Conservation (phyloP, 2,797 vertebrate genomes). For the Micrastur ruficollis region DNA sequence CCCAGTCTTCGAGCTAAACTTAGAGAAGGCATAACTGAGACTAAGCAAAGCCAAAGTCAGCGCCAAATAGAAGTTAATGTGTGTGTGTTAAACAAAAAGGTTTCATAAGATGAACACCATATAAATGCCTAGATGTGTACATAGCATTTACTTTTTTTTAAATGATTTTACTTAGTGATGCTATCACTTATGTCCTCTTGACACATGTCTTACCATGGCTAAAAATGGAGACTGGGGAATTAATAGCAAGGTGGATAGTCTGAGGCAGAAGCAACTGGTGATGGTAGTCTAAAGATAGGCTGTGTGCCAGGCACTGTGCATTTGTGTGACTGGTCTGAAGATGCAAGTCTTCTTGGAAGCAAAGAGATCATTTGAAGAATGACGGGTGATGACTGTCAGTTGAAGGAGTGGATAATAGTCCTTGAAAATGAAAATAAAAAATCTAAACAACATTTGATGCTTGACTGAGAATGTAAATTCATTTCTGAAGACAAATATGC, state of each 20-base stretch:
- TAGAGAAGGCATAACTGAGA: neutral
- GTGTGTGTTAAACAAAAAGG: neutral
- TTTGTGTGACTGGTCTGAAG: neutral
- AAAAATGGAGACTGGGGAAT: neutral
- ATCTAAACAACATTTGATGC: neutral
- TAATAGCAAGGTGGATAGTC: neutral
- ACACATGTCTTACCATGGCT: neutral
- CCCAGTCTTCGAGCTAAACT: accelerated
- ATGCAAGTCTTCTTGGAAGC: neutral
- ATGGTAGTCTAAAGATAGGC: neutral
- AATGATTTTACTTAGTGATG: neutral
- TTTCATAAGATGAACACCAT: neutral
- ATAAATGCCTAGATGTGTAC: neutral
- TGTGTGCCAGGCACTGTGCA: neutral
- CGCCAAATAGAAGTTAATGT: neutral
- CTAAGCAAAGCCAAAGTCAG: neutral
- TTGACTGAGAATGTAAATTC: neutral
- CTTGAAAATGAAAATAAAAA: conserved; percentile 1
- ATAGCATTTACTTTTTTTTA: neutral
- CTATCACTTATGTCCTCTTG: neutral
- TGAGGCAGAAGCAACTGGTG: neutral
- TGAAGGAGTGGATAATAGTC: neutral
- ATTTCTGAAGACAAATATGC: conserved; percentile 1
- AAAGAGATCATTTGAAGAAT: neutral
- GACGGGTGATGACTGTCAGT: neutral